Base-by-base conservation (phyloP, 2,797 vertebrate species). In the Brachyalestes nurse region DNA sequence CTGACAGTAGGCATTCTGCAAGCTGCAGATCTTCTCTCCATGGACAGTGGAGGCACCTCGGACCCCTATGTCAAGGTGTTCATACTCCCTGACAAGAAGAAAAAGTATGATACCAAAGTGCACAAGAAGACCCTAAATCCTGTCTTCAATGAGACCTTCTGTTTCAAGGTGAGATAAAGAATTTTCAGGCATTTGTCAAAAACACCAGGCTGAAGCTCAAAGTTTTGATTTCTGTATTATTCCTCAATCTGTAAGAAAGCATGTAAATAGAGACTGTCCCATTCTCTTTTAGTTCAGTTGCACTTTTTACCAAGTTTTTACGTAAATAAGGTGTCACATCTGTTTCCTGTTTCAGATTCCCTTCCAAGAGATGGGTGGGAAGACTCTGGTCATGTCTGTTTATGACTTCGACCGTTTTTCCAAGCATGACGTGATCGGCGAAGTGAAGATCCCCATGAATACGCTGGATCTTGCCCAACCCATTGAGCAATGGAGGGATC, bases 381-480 rank as follows among this genome's bases (percentile, higher is more conserved):
- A 99, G 90, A 97, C 96, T 0, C 90, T 99, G 88, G 96, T 97
- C 49, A 97, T 99, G 97, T 96, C 96, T 14, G 97, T 99, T 82
- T 99, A 97, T 0, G 98, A 99, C 92, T 99, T 98, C 0, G 98
- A 99, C 86, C 97, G 98, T 82, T 99, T 99, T 94, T 99, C 98
- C 34, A 99, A 99, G 86, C 97, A 99, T 0, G 98, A 99, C 69
- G 96, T 99, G 88, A 99, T 99, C 0, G 98, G 98, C 0, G 97
- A 99, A 90, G 95, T 99, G 40, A 97, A 97, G 89, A 96, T 96
- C 74, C 94, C 96, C 72, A 98, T 99, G 97, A 99, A 98, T 92
- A 97, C 96, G 0, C 95, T 99, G 75, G 97, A 99, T 87, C 93
- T 99, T 67, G 97, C 97, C 9, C 97, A 99, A 90, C 96, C 97